Conservation (phyloP, 2,113 vertebrate species). For the Pardalotus punctatus region DNA sequence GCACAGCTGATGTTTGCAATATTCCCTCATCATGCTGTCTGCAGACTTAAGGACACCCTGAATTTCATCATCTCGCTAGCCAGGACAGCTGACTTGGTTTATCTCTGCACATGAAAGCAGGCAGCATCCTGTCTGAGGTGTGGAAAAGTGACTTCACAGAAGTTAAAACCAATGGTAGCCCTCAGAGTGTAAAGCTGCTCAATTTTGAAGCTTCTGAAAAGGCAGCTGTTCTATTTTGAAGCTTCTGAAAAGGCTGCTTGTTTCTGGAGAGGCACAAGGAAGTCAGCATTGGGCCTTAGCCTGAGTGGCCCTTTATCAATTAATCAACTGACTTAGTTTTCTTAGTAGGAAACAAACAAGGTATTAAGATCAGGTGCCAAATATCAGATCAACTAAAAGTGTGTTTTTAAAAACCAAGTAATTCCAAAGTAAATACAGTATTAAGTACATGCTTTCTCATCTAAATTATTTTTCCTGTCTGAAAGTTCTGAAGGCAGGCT, state of each 20-base stretch:
- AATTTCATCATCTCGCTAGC: not conserved
- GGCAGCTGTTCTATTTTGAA: not conserved
- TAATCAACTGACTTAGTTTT: slow-evolving; percentile 1
- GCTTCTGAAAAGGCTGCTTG: not conserved
- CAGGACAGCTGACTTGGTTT: not conserved
- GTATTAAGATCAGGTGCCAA: slow-evolving; percentile 55
- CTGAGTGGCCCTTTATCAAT: not conserved
- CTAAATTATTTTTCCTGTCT: slow-evolving; percentile 56
- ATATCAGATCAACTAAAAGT: slow-evolving; percentile 23
- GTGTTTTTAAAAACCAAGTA: not conserved
- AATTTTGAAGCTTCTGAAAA: not conserved
- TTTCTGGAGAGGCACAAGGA: not conserved
- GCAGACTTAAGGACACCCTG: not conserved
- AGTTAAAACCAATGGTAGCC: slow-evolving; percentile 47
- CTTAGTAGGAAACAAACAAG: slow-evolving; percentile 18
- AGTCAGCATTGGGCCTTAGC: not conserved
- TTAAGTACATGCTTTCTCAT: slow-evolving; percentile 68
- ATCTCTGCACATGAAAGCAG: not conserved
- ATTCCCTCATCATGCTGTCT: not conserved
- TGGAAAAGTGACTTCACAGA: slow-evolving; percentile 60
- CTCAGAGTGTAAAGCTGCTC: slow-evolving; percentile 19
- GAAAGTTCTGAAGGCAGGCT: slow-evolving; percentile 57
- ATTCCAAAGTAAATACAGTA: not conserved
- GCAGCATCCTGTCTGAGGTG: not conserved
- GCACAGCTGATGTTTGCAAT: not conserved